A percentile compares a stretch with the other conserved stretches of the same genome.
phyloP scores from a whole-genome alignment of 1,140 invertebrate genomes.

The Apolygus lucorum region DNA sequence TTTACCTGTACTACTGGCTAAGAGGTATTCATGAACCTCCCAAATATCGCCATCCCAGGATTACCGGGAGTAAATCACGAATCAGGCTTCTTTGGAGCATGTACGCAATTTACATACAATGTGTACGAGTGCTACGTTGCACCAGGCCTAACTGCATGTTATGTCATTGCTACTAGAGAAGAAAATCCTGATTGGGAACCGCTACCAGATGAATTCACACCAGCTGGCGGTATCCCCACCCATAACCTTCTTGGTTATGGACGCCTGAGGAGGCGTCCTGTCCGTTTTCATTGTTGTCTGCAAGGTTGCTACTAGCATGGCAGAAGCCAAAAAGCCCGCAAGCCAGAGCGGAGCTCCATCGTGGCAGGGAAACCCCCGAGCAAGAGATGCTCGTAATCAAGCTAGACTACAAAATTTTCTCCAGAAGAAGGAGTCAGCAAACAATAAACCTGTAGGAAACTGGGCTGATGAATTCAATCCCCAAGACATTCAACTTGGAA shows the following conservation, averaged over 20 bases:
- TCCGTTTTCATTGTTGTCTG: too few species aligned
- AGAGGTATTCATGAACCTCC: conserved; percentile 5
- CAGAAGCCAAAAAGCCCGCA: too few species aligned
- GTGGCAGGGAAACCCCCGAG: too few species aligned
- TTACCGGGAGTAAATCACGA: not conserved
- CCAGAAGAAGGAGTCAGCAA: too few species aligned
- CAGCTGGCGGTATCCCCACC: not conserved
- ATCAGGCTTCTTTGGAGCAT: conserved; percentile 10
- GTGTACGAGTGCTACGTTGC: not conserved
- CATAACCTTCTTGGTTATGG: not conserved
- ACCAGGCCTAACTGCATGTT: not conserved
- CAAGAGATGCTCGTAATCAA: too few species aligned
- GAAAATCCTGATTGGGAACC: not conserved
- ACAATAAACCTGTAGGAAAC: too few species aligned
- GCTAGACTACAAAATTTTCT: too few species aligned
- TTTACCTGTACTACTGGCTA: not conserved
- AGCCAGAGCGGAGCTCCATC: too few species aligned
- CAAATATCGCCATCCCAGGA: conserved; percentile 12
- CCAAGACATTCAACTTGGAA: too few species aligned
- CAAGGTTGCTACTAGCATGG: too few species aligned
- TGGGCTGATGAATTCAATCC: too few species aligned
- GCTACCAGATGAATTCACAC: not conserved
- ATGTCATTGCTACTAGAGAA: not conserved
- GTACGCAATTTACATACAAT: not conserved
- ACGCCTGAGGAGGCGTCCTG: too few species aligned